These are phyloP conservation scores for Pheosia gnoma DNA, from an alignment of 2,888 invertebrate genomes.

Conservation along the genomic window DNA sequence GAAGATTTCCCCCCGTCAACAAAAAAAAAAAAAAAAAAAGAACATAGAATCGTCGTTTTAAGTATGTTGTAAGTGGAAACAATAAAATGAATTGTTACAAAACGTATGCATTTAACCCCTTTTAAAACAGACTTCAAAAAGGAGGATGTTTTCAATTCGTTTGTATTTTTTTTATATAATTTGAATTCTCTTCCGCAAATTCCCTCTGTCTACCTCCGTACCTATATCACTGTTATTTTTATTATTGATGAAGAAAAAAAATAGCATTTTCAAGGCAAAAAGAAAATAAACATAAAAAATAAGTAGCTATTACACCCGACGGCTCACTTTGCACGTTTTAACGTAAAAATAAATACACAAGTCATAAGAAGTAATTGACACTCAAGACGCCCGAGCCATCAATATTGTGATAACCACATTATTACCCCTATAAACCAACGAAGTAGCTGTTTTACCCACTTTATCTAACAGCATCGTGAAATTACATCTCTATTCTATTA, in stretches of 20 bases:
- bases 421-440: constrained; percentile 49
- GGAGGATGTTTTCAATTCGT: too few relatives aligned
- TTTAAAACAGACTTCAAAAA: too few relatives aligned
- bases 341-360: constrained; percentile 46
- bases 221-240: not conserved
- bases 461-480: constrained; percentile 21
- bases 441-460: constrained; percentile 43
- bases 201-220: too few relatives aligned
- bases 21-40: too few relatives aligned
- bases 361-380: constrained; percentile 63
- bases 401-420: constrained; percentile 57
- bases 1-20: too few relatives aligned
- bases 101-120: too few relatives aligned
- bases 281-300: constrained; percentile 26
- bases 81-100: too few relatives aligned
- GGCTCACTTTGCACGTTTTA: constrained; percentile 35
- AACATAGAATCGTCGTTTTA: too few relatives aligned
- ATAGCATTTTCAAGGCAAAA: constrained; percentile 19
- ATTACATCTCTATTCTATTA: constrained; percentile 3
- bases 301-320: constrained; percentile 34
- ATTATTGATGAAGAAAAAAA: not conserved
- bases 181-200: too few relatives aligned
- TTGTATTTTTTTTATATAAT: too few relatives aligned
- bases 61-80: too few relatives aligned
- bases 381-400: constrained; percentile 52